A percentile compares a stretch with the other conserved stretches of the same genome.
Conservation (phyloP, 2,888 invertebrate genomes). For the Scaptomyza caliginosa region DNA sequence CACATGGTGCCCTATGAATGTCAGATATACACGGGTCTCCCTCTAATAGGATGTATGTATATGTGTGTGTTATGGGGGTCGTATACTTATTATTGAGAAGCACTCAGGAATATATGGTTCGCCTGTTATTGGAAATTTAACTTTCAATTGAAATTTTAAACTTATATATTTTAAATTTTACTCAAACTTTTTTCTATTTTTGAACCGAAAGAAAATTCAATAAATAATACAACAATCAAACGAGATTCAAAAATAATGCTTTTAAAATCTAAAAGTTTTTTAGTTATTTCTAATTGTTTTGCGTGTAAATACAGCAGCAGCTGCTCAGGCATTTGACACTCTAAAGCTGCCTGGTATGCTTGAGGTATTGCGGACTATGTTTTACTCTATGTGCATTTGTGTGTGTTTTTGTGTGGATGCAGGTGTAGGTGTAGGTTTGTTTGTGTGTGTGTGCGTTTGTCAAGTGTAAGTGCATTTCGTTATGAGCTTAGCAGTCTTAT, state of each 20-base stretch:
- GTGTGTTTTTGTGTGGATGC: constrained; percentile 11
- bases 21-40: constrained; percentile 45
- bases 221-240: too few species aligned
- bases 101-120: neutral
- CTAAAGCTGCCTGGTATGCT: constrained; percentile 41
- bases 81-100: constrained; percentile 27
- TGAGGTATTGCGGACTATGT: constrained; percentile 28
- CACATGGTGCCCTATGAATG: constrained; percentile 59
- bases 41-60: neutral
- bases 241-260: neutral
- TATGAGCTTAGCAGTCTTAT: constrained; percentile 78
- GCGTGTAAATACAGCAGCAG: constrained; percentile 1
- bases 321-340: constrained; percentile 50
- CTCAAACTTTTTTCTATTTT: too few species aligned
- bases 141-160: too few species aligned
- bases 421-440: neutral
- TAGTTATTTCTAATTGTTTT: neutral
- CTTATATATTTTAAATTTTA: too few species aligned
- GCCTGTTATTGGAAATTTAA: neutral
- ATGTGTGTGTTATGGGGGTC: constrained; percentile 8
- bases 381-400: constrained; percentile 5
- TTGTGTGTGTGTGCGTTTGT: constrained; percentile 28
- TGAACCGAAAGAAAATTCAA: too few species aligned
- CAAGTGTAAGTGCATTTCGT: constrained; percentile 76
- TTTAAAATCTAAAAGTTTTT: neutral